phyloP scores from a whole-genome alignment of 2,113 vertebrate genomes.

The Chiloscyllium plagiosum region DNA sequence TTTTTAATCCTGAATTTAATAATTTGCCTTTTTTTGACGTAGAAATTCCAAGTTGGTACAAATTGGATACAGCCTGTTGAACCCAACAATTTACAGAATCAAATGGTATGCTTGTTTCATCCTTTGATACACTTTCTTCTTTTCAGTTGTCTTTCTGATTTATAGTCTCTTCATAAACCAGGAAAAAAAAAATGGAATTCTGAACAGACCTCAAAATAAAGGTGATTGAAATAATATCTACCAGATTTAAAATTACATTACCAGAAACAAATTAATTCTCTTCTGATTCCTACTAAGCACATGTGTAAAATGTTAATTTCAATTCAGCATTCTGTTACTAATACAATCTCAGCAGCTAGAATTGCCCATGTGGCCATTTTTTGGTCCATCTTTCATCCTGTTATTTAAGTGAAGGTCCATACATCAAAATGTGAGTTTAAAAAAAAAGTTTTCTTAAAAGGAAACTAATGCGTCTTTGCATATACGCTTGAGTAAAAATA shows the following conservation, averaged over 20 bases:
- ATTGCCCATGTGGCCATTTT: background rate
- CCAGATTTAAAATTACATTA: constrained; percentile 31
- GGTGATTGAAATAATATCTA: constrained; percentile 5
- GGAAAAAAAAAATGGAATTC: constrained; percentile 24
- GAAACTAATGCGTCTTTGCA: background rate
- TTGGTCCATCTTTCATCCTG: background rate
- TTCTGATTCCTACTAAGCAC: constrained; percentile 1
- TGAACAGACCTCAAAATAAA: background rate
- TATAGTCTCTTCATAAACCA: constrained; percentile 1
- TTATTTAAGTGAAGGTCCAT: background rate
- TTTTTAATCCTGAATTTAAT: background rate
- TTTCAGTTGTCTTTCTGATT: constrained; percentile 16
- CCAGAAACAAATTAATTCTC: constrained; percentile 28
- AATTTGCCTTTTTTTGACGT: too few relatives aligned
- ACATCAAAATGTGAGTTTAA: constrained; percentile 4
- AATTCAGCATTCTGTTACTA: background rate
- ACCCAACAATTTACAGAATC: background rate
- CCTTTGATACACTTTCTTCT: background rate
- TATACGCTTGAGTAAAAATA: background rate
- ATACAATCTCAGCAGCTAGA: background rate
- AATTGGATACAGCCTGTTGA: background rate
- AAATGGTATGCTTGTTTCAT: background rate
- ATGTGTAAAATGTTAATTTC: constrained; percentile 22
- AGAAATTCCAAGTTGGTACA: background rate
- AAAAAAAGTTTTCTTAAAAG: background rate